Evolutionary conservation across 1,140 invertebrate genomes (phyloP).

Genomic region (Trialeurodes vaporariorum): DNA sequence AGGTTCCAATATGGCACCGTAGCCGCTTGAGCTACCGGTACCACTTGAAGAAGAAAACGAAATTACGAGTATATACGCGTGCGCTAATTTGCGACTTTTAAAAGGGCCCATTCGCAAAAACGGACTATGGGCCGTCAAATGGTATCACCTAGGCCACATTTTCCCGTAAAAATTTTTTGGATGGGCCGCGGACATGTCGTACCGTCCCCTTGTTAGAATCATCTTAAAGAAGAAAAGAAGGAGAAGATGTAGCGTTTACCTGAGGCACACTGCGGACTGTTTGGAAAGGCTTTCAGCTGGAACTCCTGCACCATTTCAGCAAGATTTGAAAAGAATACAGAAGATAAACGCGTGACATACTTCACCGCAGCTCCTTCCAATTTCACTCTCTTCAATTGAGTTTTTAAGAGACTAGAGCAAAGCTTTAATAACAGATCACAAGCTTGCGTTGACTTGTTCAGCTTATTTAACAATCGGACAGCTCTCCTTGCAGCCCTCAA

Average conservation of each 20-base stretch:
- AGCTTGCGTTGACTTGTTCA: slow-evolving; percentile 65
- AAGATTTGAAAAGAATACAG: slow-evolving; percentile 80
- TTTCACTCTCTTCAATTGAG: slow-evolving; percentile 72
- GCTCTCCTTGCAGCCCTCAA: slow-evolving; percentile 73
- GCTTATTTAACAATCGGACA: slow-evolving; percentile 72
- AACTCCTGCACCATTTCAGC: slow-evolving; percentile 80
- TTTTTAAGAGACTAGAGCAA: slow-evolving; percentile 68
- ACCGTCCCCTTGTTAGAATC: too few species aligned
- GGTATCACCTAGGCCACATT: too few species aligned
- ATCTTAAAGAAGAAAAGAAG: slow-evolving; percentile 3
- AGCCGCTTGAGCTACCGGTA: too few species aligned
- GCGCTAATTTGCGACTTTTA: too few species aligned
- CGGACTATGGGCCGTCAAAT: too few species aligned
- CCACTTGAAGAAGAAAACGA: too few species aligned
- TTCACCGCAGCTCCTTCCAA: slow-evolving; percentile 73
- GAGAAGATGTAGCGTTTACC: slow-evolving; percentile 18
- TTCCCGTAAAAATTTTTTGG: too few species aligned
- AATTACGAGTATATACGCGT: too few species aligned
- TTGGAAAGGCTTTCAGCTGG: slow-evolving; percentile 57
- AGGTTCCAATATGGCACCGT: too few species aligned
- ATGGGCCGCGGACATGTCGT: too few species aligned
- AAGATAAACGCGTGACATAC: slow-evolving; percentile 64
- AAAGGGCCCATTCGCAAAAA: too few species aligned
- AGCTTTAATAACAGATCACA: slow-evolving; percentile 78
- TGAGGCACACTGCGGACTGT: slow-evolving; percentile 55